Evolutionary conservation across 2,888 invertebrate genomes (phyloP).

Genomic region (Pharmacophagus antenor): DNA sequence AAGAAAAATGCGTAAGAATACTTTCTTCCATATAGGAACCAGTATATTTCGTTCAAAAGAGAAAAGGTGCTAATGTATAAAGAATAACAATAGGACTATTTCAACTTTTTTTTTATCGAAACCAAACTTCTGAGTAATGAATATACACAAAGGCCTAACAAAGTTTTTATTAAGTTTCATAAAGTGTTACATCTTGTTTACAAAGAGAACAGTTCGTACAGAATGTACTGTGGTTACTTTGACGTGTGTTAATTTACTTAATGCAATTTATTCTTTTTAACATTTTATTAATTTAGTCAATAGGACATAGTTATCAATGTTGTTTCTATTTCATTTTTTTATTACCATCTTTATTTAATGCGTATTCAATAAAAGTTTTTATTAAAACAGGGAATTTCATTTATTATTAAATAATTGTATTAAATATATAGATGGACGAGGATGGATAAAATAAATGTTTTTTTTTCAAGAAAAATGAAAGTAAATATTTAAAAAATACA

Average conservation of each 20-base stretch:
- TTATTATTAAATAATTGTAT: too few relatives aligned
- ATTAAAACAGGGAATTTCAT: too few relatives aligned
- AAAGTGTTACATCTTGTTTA: slow-evolving; percentile 3
- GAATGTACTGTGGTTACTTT: background rate
- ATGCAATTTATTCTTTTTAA: background rate
- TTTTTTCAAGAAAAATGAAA: too few relatives aligned
- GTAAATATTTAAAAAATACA: too few relatives aligned
- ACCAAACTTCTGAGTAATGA: slow-evolving; percentile 9
- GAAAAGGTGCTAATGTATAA: background rate
- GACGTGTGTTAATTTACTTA: background rate
- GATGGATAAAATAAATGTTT: too few relatives aligned
- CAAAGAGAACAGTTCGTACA: slow-evolving; percentile 1
- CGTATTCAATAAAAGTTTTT: too few relatives aligned
- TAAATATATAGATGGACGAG: too few relatives aligned
- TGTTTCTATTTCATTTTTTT: background rate
- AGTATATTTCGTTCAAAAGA: background rate
- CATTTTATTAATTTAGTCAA: background rate
- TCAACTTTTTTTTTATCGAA: slow-evolving; percentile 13
- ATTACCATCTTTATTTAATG: too few relatives aligned
- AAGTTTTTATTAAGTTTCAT: slow-evolving; percentile 4
- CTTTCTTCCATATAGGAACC: background rate
- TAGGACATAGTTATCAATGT: background rate
- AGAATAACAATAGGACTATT: slow-evolving; percentile 1
- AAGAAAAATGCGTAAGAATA: background rate
- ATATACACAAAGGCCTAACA: slow-evolving; percentile 8